A percentile compares a stretch with the other conserved stretches of the same genome.
These are phyloP conservation scores for Bombus impatiens DNA, from an alignment of 1,140 invertebrate genomes.

Conservation along the genomic window DNA sequence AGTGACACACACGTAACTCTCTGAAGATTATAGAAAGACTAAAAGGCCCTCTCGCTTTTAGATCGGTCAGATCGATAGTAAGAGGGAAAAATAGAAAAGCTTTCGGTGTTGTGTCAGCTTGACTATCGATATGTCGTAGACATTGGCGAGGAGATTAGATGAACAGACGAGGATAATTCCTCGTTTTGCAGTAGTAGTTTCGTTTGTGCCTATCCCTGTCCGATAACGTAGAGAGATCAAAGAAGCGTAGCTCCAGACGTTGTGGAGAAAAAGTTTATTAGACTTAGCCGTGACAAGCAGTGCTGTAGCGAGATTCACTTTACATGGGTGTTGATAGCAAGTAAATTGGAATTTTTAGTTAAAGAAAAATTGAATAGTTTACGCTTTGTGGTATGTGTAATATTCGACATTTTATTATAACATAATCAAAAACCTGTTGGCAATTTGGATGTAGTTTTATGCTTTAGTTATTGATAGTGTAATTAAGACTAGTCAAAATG, in stretches of 20 bases:
- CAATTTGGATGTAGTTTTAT: too few relatives aligned
- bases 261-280: conserved; percentile 23
- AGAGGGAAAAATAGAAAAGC: conserved; percentile 46
- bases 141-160: conserved; percentile 10
- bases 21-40: not conserved
- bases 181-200: conserved; percentile 28
- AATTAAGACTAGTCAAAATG: too few relatives aligned
- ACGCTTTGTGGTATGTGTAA: not conserved
- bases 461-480: too few relatives aligned
- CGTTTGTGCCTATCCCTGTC: conserved; percentile 9
- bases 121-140: conserved; percentile 44
- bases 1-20: conserved; percentile 19
- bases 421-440: too few relatives aligned
- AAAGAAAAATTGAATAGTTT: not conserved
- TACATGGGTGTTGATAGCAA: not conserved
- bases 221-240: conserved; percentile 43
- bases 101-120: conserved; percentile 64
- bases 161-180: not conserved
- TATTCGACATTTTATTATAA: not conserved
- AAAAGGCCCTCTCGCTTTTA: conserved; percentile 11
- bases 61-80: not conserved
- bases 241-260: conserved; percentile 37
- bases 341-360: not conserved
- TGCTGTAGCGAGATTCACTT: conserved; percentile 49
- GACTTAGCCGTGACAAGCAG: conserved; percentile 34